Evolutionary conservation across 1,140 invertebrate species (phyloP).

Genomic region (Lineus longissimus): DNA sequence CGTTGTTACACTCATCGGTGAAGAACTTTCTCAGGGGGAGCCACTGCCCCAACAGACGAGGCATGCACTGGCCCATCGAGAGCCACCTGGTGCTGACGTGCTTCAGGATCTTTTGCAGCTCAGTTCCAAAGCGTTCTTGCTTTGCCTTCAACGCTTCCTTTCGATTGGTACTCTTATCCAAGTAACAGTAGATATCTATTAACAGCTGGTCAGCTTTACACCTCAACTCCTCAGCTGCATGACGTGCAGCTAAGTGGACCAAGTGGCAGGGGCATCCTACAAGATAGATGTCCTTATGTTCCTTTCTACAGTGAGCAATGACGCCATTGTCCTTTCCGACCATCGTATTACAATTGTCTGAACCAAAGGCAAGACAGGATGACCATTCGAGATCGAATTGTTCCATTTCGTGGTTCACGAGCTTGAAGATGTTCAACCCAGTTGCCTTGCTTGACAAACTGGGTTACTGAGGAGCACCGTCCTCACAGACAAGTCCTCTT

Average conservation of each 20-base stretch:
- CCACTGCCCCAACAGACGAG: constrained; percentile 17
- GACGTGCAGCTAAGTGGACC: constrained; percentile 19
- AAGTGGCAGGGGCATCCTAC: constrained; percentile 20
- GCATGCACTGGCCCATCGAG: constrained; percentile 16
- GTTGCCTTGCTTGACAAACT: no score
- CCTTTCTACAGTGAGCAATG: no score
- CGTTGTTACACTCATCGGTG: background rate
- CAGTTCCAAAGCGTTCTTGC: constrained; percentile 15
- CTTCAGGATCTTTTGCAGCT: constrained; percentile 22
- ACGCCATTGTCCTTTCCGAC: no score
- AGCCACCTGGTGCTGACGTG: constrained; percentile 26
- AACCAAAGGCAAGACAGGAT: no score
- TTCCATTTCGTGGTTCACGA: no score
- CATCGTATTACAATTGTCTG: no score
- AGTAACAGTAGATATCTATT: constrained; percentile 19
- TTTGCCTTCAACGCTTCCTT: constrained; percentile 14
- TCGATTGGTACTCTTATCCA: constrained; percentile 21
- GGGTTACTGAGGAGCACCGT: no score
- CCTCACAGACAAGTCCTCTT: no score
- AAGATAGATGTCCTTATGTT: background rate
- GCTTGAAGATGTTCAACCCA: no score
- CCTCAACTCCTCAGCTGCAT: constrained; percentile 12
- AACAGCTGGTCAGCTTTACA: constrained; percentile 13
- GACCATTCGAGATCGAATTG: no score
- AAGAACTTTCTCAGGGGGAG: constrained; percentile 13